Base-by-base conservation (phyloP, 2,888 invertebrate species). In the Agapostemon virescens region DNA sequence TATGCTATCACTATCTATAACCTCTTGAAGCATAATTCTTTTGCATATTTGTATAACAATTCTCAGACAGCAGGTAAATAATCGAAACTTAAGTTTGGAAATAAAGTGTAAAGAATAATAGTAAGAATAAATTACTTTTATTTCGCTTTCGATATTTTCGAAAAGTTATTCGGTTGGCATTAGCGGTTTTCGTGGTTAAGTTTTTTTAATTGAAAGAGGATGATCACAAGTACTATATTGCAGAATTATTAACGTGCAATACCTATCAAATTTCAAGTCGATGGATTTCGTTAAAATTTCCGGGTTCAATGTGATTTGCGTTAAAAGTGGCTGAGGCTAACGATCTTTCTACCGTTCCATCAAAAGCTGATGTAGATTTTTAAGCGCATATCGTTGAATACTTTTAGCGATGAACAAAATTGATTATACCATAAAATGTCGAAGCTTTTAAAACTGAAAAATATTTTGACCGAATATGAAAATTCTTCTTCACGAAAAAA, bases 231-330 rank as follows among this genome's bases (percentile, higher is more conserved):
- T 36, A 9, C 1, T 20, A 15, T 15, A 15, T 42, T 15, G 3
- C 15, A 15, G 15, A 42, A 42, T 42, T 42, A 42, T 15, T 17
- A 42, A 42, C 42, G 45, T 20, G 20, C 45, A 6, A 45, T 45
- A 6, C 15, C 55, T 2, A 55, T 17, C 6, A 26, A 15, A 38
- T 38, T 64, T 64, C 26, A 15, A 23, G 40, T 23, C 38, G 0
- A 15, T 2, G n/a, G 23, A 64, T 64, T 40, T 23, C 23, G 64
- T 40, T 38, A 64, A 64, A 64, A 64, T 64, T 38, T 64, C 15
- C 23, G 23, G 26, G 15, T 64, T 40, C 11, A 26, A 64, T 26
- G 3, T 17, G 38, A 64, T 40, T 38, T 40, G 23, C 64, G 38
- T 64, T 38, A 64, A 38, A 64, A 40, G 38, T 23, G 64, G 64